Conservation (phyloP, 2,113 vertebrate genomes). For the Cromileptes altivelis region DNA sequence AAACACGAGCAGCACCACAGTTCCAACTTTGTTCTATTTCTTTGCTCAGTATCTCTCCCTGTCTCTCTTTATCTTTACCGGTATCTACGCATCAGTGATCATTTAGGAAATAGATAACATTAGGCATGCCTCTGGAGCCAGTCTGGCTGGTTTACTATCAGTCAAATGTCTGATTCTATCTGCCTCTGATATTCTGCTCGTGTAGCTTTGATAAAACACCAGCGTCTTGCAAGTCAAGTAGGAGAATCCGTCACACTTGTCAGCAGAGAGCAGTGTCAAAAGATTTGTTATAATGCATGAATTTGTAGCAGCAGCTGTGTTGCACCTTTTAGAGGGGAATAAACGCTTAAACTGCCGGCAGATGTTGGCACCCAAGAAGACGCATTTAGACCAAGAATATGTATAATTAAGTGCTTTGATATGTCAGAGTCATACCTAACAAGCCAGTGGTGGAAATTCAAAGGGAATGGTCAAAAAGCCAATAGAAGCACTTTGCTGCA, state of each 20-base stretch:
- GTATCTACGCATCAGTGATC: conserved; percentile 43
- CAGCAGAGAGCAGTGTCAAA: conserved; percentile 41
- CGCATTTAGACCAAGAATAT: conserved; percentile 18
- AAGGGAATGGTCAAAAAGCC: conserved; percentile 46
- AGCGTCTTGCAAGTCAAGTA: conserved; percentile 39
- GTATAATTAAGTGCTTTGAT: conserved; percentile 27
- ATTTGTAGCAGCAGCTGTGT: conserved; percentile 12
- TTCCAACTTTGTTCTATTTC: conserved; percentile 23
- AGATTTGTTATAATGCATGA: conserved; percentile 31
- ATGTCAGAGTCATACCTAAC: conserved; percentile 9
- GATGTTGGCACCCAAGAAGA: neutral
- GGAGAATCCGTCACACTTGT: conserved; percentile 52
- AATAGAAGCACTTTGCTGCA: conserved; percentile 54
- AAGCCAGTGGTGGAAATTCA: conserved; percentile 22
- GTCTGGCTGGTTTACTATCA: conserved; percentile 43
- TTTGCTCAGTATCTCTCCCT: conserved; percentile 2
- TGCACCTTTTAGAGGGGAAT: conserved; percentile 7
- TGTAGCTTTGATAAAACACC: conserved; percentile 56
- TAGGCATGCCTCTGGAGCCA: conserved; percentile 36
- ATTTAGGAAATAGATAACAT: conserved; percentile 52
- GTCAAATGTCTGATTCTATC: conserved; percentile 54
- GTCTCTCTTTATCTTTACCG: conserved; percentile 19
- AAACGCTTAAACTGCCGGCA: neutral
- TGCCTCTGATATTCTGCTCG: conserved; percentile 50
- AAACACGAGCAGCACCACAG: conserved; percentile 2